Evolutionary conservation across 2,113 vertebrate genomes (phyloP), one percentile per base, ranked within the genome.

Genomic region (Oryzias curvinotus): DNA sequence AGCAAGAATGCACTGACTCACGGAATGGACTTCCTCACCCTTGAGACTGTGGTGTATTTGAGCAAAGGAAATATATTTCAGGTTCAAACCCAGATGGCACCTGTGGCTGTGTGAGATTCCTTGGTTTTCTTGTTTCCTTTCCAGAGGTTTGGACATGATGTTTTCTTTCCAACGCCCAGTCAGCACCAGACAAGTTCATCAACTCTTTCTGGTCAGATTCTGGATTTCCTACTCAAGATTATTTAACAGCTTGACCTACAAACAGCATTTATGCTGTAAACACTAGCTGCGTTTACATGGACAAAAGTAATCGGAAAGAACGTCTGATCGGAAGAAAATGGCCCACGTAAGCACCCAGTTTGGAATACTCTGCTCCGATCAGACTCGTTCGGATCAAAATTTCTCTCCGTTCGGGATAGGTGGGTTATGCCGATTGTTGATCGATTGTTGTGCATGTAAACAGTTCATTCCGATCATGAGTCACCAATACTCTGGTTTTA

Each of bases 101-200:
- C 82, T 86, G 87, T 82, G 79, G 82, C 78, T 78, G 55, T 47
- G 66, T 71, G 58, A 68, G 66, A 77, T 87, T 76, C 53, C 57
- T 23, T 56, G 80, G 65, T 73, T 83, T 55, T 70, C 57, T 63
- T 47, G 65, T 81, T 82, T 81, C 67, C 68, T 52, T 71, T 73
- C 60, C 53, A 57, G 70, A 71, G 54, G 69, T 75, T 75, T 36
- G 28, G 25, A 52, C 52, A 71, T 78, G 68, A 85, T 66, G 79
- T 85, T 83, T 86, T 78, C 71, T 73, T 48, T 71, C 66, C 74
- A 82, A 54, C 77, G 78, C 72, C 36, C 63, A 78, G 81, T 87
- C 85, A 88, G 84, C 80, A 82, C 76, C 80, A 69, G 59, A 77
- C 58, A 83, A 62, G 47, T 62, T 71, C 30, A 57, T 63, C 66